Base-by-base conservation (phyloP, 64 coral and sea anemone species). In the Actinia tenebrosa region DNA sequence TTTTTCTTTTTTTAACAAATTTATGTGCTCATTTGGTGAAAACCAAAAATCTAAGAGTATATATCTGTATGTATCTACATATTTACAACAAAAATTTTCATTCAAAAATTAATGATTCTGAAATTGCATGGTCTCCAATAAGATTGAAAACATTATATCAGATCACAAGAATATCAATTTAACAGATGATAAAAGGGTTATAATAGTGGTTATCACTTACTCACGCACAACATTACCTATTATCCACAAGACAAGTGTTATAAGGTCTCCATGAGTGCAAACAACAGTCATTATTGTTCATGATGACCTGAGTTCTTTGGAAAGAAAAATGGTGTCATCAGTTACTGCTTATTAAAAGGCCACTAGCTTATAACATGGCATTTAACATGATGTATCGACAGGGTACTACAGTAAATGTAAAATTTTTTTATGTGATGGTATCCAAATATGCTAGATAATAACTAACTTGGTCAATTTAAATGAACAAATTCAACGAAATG, bases 301-400 rank as follows among this genome's bases (percentile, higher is more conserved):
- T 47, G 79, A 50, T 81, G 79, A 81, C 44, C 79, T 81, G 79
- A 81, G 79, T 50, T 81, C 79, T 81, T 81, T 50, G 79, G 79
- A 81, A 81, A 81, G 79, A 81, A 81, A 81, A 81, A 81, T 53
- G 79, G 45, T 81, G 44, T 81, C 10, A 13, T 58, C 79, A 81
- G 79, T 81, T 47, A 81, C 46, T 45, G n/a, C 50, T 81, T 9
- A 81, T 50, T 19, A 22, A 81, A 81, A 81, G 79, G 79, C 79
- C 79, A 81, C 79, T 45, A 81, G 79, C 79, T 42, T 81, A 53
- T 81, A 81, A 26, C 22, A 7, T 81, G 79, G 27, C 79, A 81
- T 81, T 53, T 16, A 44, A 81, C 5, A 53, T 23, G 9, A 81
- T 53, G 79, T 42, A 30, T 3, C 37, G 69, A 26, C n/a, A 75